Base-by-base conservation (phyloP, 2,797 vertebrate species). In the Malurus leucopterus region DNA sequence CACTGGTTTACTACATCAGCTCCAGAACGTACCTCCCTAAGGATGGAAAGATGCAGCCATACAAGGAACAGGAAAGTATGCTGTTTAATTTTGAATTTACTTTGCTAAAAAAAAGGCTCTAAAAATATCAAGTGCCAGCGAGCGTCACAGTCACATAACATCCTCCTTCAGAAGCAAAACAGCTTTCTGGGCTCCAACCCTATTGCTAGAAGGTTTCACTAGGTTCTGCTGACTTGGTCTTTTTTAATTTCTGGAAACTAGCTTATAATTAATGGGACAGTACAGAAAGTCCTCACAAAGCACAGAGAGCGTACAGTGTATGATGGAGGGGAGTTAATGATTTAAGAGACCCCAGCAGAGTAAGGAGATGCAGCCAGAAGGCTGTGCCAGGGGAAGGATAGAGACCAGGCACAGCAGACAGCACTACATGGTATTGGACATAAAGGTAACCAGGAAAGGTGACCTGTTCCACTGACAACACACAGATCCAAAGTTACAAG, bases 401-500 rank as follows among this genome's bases (percentile, higher is more conserved):
- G 86, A 41, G 74, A 38, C 4, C 6, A 0, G 41, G 36, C 59
- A 80, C 64, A 84, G 63, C 44, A 67, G 88, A 75, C 44, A 62
- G 27, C 73, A 50, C 50, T 5, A 12, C 34, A 22, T 13, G 43
- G 38, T 26, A 63, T 65, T 21, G 51, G 61, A 64, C 57, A 65
- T 18, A 54, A 81, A 84, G 85, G 67, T 71, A 62, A 59, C 6
- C 23, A 73, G 83, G 75, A 55, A 44, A 90, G 70, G 32, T 72
- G 53, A 92, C 67, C 87, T 36, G n/a, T 71, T 77, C 88, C 74
- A 74, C 41, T 53, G 15, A 68, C 88, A 84, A 86, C 87, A 74
- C 51, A 46, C 2, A 2, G 80, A 88, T 93, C 93, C 93, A 95
- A 94, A 94, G 91, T 91, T 91, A 87, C 91, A 95, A 93, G 91